Evolutionary conservation across 1,140 invertebrate species (phyloP).

Genomic region (Phthorimaea operculella): DNA sequence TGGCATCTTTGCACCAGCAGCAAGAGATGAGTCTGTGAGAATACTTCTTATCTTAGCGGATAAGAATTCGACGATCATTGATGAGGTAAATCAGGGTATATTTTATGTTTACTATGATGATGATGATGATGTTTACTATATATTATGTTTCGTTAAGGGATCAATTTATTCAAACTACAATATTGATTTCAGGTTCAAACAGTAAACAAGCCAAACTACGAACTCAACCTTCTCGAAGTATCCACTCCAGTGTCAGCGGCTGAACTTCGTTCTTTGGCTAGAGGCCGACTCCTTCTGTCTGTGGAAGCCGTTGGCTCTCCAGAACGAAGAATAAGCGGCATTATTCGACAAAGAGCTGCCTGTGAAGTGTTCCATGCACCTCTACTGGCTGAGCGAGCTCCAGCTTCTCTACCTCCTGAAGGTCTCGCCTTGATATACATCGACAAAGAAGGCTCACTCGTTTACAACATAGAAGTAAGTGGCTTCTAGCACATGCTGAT

Average conservation of each 20-base stretch:
- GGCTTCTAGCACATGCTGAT: too few relatives aligned
- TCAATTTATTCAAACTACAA: background rate
- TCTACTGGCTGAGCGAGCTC: conserved; percentile 65
- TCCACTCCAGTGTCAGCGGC: conserved; percentile 76
- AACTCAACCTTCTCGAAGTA: conserved; percentile 80
- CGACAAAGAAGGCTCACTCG: conserved; percentile 77
- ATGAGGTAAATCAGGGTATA: conserved; percentile 72
- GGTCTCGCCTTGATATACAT: conserved; percentile 85
- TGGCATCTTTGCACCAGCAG: conserved; percentile 77
- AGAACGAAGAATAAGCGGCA: conserved; percentile 73
- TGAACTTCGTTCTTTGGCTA: conserved; percentile 76
- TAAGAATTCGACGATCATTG: conserved; percentile 76
- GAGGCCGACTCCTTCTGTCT: conserved; percentile 75
- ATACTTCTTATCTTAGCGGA: conserved; percentile 77
- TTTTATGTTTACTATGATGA: background rate
- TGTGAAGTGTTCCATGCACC: conserved; percentile 85
- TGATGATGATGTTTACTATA: background rate
- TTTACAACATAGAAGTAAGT: conserved; percentile 76
- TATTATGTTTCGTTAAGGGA: background rate
- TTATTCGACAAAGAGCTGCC: conserved; percentile 75
- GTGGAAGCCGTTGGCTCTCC: conserved; percentile 74
- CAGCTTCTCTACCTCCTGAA: conserved; percentile 59
- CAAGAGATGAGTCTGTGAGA: conserved; percentile 73
- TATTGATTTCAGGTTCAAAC: conserved; percentile 41
- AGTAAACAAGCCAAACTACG: conserved; percentile 77